Evolutionary conservation across 2,888 invertebrate species (phyloP).

Genomic region (Fragum fragum): DNA sequence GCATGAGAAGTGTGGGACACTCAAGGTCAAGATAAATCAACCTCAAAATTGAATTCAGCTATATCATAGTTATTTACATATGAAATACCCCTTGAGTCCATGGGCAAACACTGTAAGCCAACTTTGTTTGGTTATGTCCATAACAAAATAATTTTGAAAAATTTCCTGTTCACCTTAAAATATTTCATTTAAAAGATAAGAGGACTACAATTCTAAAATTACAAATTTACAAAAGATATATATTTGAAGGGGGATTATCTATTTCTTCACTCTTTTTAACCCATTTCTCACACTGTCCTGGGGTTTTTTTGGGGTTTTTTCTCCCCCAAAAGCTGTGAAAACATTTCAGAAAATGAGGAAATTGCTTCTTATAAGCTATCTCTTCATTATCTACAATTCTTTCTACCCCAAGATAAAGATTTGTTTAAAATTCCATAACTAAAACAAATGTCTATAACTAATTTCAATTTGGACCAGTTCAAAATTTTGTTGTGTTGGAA

Average conservation of each 20-base stretch:
- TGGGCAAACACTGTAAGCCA: constrained; percentile 19
- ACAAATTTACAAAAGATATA: constrained; percentile 25
- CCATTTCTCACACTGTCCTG: too few relatives aligned
- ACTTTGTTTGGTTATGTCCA: constrained; percentile 13
- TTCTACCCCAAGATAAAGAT: too few relatives aligned
- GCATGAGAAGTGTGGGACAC: background rate
- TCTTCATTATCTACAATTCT: too few relatives aligned
- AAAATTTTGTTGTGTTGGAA: too few relatives aligned
- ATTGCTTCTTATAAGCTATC: too few relatives aligned
- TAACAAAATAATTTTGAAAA: constrained; percentile 12
- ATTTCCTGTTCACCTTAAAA: constrained; percentile 1
- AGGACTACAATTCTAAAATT: background rate
- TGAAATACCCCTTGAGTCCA: constrained; percentile 11
- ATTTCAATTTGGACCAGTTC: too few relatives aligned
- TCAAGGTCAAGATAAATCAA: background rate
- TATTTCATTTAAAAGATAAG: constrained; percentile 31
- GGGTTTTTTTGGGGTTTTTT: too few relatives aligned
- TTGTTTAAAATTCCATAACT: too few relatives aligned
- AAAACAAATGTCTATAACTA: too few relatives aligned
- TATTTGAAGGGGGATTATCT: constrained; percentile 24
- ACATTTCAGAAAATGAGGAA: too few relatives aligned
- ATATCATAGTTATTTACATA: constrained; percentile 27
- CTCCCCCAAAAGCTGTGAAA: too few relatives aligned
- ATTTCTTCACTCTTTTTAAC: background rate
- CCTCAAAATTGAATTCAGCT: constrained; percentile 5